A percentile compares a stretch with the other conserved stretches of the same genome.
These are phyloP conservation scores for Procavia capensis DNA, from an alignment of 2,113 vertebrate genomes.

Conservation along the genomic window DNA sequence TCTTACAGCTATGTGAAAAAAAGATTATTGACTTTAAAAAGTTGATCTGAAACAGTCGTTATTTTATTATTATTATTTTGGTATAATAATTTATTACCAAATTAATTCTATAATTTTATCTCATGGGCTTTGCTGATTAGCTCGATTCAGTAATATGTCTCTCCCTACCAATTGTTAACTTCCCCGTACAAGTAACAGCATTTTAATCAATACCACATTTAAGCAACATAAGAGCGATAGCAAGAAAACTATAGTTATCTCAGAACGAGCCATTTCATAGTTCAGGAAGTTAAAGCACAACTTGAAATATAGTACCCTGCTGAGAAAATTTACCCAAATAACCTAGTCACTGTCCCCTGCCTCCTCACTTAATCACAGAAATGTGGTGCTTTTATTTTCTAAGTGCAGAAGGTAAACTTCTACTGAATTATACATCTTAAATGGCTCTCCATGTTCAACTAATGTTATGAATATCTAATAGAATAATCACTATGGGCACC, in stretches of 20 bases:
- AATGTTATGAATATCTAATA: background rate
- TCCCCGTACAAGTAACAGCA: background rate
- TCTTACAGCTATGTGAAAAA: background rate
- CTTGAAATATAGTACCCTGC: background rate
- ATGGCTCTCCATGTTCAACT: background rate
- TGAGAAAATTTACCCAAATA: background rate
- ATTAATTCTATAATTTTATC: slow-evolving; percentile 13
- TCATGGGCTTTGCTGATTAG: background rate
- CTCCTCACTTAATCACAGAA: background rate
- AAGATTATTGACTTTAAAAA: background rate
- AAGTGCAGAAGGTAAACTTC: background rate
- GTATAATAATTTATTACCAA: slow-evolving; percentile 31
- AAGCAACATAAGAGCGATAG: background rate
- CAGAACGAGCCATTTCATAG: background rate
- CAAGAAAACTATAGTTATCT: background rate
- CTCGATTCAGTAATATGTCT: background rate
- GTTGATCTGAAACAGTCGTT: background rate
- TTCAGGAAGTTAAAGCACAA: slow-evolving; percentile 4
- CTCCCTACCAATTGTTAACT: background rate
- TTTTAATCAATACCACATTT: background rate
- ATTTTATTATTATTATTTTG: too few species aligned
- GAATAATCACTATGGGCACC: background rate
- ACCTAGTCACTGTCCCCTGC: background rate
- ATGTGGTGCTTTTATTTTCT: slow-evolving; percentile 10
- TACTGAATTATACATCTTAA: background rate